These are phyloP conservation scores for Lagorchestes hirsutus DNA, from an alignment of 2,797 vertebrate genomes.

Conservation along the genomic window DNA sequence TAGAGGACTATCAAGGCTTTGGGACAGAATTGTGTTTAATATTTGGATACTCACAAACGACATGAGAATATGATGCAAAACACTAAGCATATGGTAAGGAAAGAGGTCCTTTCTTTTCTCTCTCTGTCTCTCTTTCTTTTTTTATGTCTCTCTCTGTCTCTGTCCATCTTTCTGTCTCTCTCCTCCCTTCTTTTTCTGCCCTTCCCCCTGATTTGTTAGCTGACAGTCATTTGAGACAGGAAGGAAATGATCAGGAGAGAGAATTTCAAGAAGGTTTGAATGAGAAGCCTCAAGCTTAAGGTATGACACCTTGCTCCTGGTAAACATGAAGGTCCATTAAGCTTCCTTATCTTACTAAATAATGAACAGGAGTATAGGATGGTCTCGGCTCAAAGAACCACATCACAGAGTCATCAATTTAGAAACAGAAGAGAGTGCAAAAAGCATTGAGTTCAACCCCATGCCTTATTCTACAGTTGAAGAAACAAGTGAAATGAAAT, in stretches of 20 bases:
- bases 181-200: no score
- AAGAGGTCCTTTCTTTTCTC: neutral
- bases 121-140: neutral
- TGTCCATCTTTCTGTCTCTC: neutral
- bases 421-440: neutral
- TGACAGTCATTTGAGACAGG: neutral
- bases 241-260: neutral
- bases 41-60: neutral
- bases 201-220: neutral
- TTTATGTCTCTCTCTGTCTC: no score
- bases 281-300: neutral
- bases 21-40: neutral
- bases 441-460: neutral
- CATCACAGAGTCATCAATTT: neutral
- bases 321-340: neutral
- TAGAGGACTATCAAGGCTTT: neutral
- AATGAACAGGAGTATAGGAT: neutral
- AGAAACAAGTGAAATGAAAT: neutral
- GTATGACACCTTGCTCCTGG: neutral
- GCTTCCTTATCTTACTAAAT: neutral
- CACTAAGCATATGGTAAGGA: neutral
- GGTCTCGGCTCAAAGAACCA: neutral
- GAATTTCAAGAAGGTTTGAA: neutral
- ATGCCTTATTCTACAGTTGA: neutral
- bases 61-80: neutral